Evolutionary conservation across 2,888 invertebrate genomes (phyloP).

Genomic region (Mactromeris polynyma): DNA sequence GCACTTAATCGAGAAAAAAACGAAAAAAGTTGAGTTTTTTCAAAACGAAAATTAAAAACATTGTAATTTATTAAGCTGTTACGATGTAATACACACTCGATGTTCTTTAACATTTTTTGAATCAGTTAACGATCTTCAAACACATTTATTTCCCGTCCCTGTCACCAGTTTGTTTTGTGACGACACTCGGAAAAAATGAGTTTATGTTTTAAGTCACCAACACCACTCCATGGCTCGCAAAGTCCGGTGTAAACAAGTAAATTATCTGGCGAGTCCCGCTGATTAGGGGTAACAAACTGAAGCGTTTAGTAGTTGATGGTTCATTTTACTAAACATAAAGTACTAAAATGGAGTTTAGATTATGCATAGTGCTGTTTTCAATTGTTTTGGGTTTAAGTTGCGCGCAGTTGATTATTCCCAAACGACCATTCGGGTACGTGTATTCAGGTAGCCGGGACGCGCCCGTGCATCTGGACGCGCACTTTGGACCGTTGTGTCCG

Average conservation of each 20-base stretch:
- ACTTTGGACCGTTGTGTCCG: constrained; percentile 81
- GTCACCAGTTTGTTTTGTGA: too few relatives aligned
- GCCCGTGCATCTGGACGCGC: constrained; percentile 77
- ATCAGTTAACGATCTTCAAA: too few relatives aligned
- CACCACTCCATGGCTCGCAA: neutral
- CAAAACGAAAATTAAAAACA: too few relatives aligned
- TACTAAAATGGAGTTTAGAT: neutral
- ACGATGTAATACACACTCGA: too few relatives aligned
- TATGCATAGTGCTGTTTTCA: neutral
- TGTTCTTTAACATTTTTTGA: too few relatives aligned
- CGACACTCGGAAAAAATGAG: too few relatives aligned
- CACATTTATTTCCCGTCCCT: too few relatives aligned
- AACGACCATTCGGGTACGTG: constrained; percentile 77
- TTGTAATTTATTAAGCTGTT: too few relatives aligned
- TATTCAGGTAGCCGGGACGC: constrained; percentile 73
- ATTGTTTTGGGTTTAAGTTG: neutral
- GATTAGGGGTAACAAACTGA: too few relatives aligned
- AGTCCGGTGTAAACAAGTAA: neutral
- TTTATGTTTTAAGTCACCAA: neutral
- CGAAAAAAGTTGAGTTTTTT: too few relatives aligned
- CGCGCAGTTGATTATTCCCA: constrained; percentile 71
- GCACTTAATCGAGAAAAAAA: too few relatives aligned
- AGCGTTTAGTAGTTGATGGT: too few relatives aligned
- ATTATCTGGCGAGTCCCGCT: neutral
- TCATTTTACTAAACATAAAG: neutral